These are phyloP conservation scores for Holothuria scabra DNA, from an alignment of 53 echinoderm and acorn worm species.

Conservation along the genomic window DNA sequence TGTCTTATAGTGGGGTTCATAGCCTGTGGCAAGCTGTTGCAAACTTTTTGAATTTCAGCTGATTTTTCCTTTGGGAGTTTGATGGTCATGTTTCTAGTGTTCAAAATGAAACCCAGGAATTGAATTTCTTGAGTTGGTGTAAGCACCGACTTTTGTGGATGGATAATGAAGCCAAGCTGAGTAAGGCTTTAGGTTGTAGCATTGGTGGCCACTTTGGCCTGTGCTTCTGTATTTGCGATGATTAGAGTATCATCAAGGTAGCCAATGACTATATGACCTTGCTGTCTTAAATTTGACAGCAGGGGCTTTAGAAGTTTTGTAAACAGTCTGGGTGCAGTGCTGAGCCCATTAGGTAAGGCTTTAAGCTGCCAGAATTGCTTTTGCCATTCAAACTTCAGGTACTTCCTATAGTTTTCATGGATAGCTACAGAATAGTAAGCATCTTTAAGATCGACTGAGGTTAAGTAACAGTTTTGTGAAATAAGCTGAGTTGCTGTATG, in stretches of 20 bases:
- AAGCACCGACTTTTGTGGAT: constrained; percentile 41
- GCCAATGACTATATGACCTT: too few relatives aligned
- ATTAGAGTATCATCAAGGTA: constrained; percentile 32
- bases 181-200: constrained; percentile 11
- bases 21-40: background rate
- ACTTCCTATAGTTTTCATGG: too few relatives aligned
- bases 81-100: constrained; percentile 19
- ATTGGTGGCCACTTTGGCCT: background rate
- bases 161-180: constrained; percentile 41
- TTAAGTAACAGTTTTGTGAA: too few relatives aligned
- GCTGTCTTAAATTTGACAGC: too few relatives aligned
- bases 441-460: too few relatives aligned
- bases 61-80: constrained; percentile 7
- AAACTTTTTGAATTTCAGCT: background rate
- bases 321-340: too few relatives aligned
- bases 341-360: too few relatives aligned
- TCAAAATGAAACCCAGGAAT: constrained; percentile 30
- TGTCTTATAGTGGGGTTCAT: constrained; percentile 1
- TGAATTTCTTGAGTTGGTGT: background rate
- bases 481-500: too few relatives aligned
- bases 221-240: background rate
- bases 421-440: too few relatives aligned
- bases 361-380: too few relatives aligned
- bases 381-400: too few relatives aligned
- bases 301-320: too few relatives aligned